Conservation (phyloP, 2,113 vertebrate species). For the Eonycteris spelaea region DNA sequence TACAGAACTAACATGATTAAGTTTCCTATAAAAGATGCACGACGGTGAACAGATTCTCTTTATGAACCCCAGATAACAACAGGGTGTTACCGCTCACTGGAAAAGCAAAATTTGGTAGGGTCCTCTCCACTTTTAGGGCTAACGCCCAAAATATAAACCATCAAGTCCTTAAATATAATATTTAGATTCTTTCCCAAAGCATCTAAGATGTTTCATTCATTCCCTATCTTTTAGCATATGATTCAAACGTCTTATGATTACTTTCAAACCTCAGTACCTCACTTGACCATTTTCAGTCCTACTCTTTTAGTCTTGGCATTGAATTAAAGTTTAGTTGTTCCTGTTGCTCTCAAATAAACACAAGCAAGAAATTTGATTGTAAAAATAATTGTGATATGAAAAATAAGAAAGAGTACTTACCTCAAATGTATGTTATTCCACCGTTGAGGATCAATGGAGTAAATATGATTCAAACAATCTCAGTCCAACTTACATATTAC, state of each 20-base stretch:
- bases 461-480: not conserved
- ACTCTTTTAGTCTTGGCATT: not conserved
- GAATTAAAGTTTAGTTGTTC: not conserved
- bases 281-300: not conserved
- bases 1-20: not conserved
- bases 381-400: not conserved
- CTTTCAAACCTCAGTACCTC: not conserved
- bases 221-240: not conserved
- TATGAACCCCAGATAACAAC: not conserved
- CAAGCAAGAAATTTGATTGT: not conserved
- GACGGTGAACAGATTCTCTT: not conserved
- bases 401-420: not conserved
- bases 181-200: not conserved
- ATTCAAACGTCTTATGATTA: not conserved
- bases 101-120: not conserved
- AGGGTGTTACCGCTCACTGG: not conserved
- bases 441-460: not conserved
- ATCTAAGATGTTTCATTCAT: not conserved
- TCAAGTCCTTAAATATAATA: not conserved
- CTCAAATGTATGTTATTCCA: not conserved
- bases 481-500: not conserved
- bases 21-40: not conserved
- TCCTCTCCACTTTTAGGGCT: not conserved
- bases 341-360: not conserved
- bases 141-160: not conserved